Conservation (phyloP, 2,797 vertebrate species). For the Coranthus polyacanthus region DNA sequence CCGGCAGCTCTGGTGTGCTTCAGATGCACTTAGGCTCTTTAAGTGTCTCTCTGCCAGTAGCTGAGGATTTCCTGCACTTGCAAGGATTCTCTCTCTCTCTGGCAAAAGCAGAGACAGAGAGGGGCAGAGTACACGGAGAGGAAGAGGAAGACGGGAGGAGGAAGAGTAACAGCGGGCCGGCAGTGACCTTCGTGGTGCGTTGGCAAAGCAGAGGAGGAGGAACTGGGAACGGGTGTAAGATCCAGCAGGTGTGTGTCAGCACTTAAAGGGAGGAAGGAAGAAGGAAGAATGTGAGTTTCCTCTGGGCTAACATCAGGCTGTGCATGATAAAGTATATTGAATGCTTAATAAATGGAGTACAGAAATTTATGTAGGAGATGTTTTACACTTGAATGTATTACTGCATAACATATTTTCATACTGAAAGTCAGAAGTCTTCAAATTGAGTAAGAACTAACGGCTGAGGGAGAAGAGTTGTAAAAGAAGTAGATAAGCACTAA, state of each 20-base stretch:
- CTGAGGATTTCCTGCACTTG: constrained; percentile 69
- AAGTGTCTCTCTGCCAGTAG: constrained; percentile 58
- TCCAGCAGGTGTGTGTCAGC: constrained; percentile 80
- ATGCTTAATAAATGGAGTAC: constrained; percentile 14
- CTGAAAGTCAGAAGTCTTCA: constrained; percentile 10
- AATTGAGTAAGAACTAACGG: constrained; percentile 26
- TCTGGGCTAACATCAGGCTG: constrained; percentile 26
- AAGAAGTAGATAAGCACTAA: constrained; percentile 38
- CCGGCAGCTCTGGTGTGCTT: constrained; percentile 53
- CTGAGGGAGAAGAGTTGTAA: constrained; percentile 24
- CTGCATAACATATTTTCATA: constrained; percentile 4
- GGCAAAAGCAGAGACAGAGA: constrained; percentile 51
- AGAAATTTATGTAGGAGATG: too few species aligned
- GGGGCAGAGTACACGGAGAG: constrained; percentile 28
- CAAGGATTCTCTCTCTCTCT: constrained; percentile 66
- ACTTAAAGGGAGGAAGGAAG: constrained; percentile 53
- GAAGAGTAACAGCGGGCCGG: constrained; percentile 52
- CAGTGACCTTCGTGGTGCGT: constrained; percentile 75
- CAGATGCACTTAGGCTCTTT: constrained; percentile 48
- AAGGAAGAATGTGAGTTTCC: constrained; percentile 32
- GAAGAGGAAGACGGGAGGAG: constrained; percentile 44
- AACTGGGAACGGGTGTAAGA: constrained; percentile 41
- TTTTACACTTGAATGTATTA: constrained; percentile 11
- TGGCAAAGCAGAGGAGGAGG: constrained; percentile 60
- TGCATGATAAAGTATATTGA: constrained; percentile 15